These are phyloP conservation scores for Sepiola atlantica DNA, from an alignment of 2,888 invertebrate species.

Conservation along the genomic window DNA sequence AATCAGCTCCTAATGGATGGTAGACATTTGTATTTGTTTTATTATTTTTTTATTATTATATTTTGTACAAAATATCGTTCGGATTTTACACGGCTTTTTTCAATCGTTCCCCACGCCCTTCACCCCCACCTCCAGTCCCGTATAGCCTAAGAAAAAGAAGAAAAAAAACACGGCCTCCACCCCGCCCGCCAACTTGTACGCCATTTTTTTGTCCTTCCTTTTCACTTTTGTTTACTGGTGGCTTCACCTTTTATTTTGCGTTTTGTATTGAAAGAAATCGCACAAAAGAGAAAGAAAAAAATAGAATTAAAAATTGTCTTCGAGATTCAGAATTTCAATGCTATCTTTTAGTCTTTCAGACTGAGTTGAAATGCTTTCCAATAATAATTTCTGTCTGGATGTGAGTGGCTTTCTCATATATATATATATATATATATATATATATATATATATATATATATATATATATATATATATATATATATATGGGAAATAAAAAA, in stretches of 20 bases:
- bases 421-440: background rate
- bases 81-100: background rate
- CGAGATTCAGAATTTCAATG: background rate
- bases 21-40: background rate
- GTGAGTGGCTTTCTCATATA: too few relatives aligned
- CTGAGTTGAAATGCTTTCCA: background rate
- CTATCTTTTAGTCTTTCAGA: background rate
- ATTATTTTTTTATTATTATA: too few relatives aligned
- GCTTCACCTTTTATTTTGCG: constrained; percentile 14
- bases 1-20: constrained; percentile 34
- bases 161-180: background rate
- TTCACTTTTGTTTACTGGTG: constrained; percentile 32
- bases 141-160: background rate
- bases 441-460: background rate
- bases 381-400: background rate
- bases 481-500: too few relatives aligned
- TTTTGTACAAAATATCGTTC: constrained; percentile 1
- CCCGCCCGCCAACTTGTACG: background rate
- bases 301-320: background rate
- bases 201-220: background rate
- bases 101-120: background rate
- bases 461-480: background rate
- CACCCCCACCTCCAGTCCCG: background rate
- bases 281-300: background rate
- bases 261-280: background rate